Evolutionary conservation across 2,888 invertebrate genomes (phyloP).

Genomic region (Cybosia mesomella): DNA sequence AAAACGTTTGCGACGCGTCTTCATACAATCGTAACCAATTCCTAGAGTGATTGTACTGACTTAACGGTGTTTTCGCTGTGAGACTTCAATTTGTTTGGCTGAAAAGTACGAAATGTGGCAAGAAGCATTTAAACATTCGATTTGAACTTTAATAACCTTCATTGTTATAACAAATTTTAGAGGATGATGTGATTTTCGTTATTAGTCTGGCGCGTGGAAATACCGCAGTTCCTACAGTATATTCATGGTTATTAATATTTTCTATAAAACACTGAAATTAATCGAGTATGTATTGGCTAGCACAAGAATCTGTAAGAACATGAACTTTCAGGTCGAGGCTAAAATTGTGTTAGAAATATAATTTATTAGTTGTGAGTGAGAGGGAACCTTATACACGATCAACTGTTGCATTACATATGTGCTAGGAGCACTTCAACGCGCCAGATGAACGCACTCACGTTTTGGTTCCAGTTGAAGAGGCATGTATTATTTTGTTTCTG

Average conservation of each 20-base stretch:
- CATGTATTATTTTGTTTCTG: slow-evolving; percentile 77
- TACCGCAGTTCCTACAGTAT: slow-evolving; percentile 18
- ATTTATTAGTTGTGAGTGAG: slow-evolving; percentile 1
- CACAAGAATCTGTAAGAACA: neutral
- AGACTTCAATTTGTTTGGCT: slow-evolving; percentile 39
- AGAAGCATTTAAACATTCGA: slow-evolving; percentile 69
- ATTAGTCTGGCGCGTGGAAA: slow-evolving; percentile 51
- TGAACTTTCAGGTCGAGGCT: slow-evolving; percentile 9
- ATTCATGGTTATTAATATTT: slow-evolving; percentile 29
- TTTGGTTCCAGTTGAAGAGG: slow-evolving; percentile 61
- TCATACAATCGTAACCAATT: slow-evolving; percentile 23
- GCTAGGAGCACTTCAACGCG: slow-evolving; percentile 34
- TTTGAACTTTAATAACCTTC: slow-evolving; percentile 58
- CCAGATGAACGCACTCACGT: slow-evolving; percentile 49
- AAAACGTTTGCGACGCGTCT: slow-evolving; percentile 22
- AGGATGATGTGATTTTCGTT: slow-evolving; percentile 50
- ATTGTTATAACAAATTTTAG: neutral
- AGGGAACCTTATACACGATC: neutral
- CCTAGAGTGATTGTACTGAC: slow-evolving; percentile 34
- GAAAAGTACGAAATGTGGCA: slow-evolving; percentile 50
- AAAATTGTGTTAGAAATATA: slow-evolving; percentile 5
- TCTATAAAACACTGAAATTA: slow-evolving; percentile 14
- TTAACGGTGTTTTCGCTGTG: slow-evolving; percentile 34
- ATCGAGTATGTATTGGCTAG: slow-evolving; percentile 8
- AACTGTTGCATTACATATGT: neutral